A percentile compares a stretch with the other conserved stretches of the same genome.
Evolutionary conservation across 2,888 invertebrate species (phyloP).

Genomic region (Pycnomerus fuliginosus): DNA sequence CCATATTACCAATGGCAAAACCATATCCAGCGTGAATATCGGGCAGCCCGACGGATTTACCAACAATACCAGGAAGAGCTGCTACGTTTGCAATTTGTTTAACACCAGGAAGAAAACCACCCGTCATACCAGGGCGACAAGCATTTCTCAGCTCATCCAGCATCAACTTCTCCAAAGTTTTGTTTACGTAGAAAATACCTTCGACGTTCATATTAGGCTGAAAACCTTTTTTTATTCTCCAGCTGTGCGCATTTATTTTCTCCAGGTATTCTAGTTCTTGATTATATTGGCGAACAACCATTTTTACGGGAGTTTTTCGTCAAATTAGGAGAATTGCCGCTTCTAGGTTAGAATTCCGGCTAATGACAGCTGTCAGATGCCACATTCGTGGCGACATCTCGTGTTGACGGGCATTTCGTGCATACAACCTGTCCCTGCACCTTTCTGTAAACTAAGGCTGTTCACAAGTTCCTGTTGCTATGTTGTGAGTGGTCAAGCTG

Average conservation of each 20-base stretch:
- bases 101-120: slow-evolving; percentile 97
- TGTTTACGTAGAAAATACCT: slow-evolving; percentile 96
- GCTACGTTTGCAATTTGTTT: slow-evolving; percentile 99
- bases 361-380: no score
- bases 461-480: no score
- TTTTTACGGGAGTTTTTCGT: slow-evolving; percentile 50
- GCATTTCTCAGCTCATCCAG: slow-evolving; percentile 92
- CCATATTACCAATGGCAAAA: slow-evolving; percentile 99
- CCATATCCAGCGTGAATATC: slow-evolving; percentile 99
- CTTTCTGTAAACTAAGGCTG: no score
- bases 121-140: slow-evolving; percentile 84
- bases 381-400: no score
- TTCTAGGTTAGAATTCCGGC: no score
- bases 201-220: slow-evolving; percentile 99
- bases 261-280: slow-evolving; percentile 94
- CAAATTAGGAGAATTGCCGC: no score
- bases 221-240: slow-evolving; percentile 97
- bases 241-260: slow-evolving; percentile 78
- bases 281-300: slow-evolving; percentile 88
- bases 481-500: no score
- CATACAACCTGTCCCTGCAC: no score
- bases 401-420: no score
- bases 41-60: slow-evolving; percentile 89
- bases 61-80: slow-evolving; percentile 95
- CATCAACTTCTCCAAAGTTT: slow-evolving; percentile 89